A percentile compares a stretch with the other conserved stretches of the same genome.
phyloP scores from a whole-genome alignment of 1,140 invertebrate species.

The Lepidurus arcticus region DNA sequence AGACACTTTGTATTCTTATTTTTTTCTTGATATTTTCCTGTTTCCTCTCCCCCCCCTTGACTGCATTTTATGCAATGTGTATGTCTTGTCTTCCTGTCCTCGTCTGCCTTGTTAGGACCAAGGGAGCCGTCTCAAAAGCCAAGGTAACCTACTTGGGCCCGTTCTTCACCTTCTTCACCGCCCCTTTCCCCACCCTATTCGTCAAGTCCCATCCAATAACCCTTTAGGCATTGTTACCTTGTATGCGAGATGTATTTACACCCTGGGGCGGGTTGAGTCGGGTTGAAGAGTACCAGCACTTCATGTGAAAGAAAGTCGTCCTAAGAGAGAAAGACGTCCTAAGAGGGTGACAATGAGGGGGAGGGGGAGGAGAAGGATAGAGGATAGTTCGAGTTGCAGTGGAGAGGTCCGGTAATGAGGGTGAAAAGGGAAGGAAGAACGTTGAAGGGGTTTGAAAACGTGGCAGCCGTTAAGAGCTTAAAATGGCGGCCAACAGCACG shows the following conservation, averaged over 20 bases:
- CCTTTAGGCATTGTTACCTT: background rate
- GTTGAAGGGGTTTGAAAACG: background rate
- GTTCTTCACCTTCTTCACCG: background rate
- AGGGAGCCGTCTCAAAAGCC: no score
- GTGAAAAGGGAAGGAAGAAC: background rate
- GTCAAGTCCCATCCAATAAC: background rate
- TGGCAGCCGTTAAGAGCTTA: background rate
- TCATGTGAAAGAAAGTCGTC: background rate
- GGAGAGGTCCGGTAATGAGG: background rate
- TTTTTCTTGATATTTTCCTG: background rate
- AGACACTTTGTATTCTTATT: background rate
- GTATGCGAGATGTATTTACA: conserved; percentile 1
- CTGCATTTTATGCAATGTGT: background rate
- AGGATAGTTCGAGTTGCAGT: no score
- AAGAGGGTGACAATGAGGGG: no score
- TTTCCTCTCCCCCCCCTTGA: background rate
- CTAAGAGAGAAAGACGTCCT: no score
- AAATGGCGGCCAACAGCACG: background rate
- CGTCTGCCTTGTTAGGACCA: background rate
- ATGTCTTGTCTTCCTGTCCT: background rate
- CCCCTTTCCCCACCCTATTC: background rate
- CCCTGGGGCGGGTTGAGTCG: background rate
- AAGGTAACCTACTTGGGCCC: no score
- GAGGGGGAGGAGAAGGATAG: no score
- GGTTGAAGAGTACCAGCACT: background rate